phyloP scores from a whole-genome alignment of 2,888 invertebrate species.

The Agrenia bidenticulata region DNA sequence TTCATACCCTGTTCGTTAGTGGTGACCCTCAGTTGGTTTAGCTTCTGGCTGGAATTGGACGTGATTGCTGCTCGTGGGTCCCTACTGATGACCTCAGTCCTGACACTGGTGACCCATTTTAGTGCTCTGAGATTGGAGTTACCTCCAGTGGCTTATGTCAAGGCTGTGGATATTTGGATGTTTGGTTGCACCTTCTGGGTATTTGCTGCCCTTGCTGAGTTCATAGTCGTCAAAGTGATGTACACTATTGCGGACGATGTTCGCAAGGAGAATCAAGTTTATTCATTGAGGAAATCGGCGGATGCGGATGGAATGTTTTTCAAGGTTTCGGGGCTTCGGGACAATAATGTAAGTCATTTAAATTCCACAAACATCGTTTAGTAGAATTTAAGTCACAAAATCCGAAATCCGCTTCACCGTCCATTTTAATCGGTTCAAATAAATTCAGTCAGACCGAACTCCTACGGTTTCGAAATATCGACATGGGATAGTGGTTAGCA shows the following conservation, averaged over 20 bases:
- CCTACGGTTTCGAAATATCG: too few relatives aligned
- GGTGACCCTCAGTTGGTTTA: slow-evolving; percentile 82
- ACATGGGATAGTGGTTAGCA: too few relatives aligned
- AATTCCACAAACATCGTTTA: too few relatives aligned
- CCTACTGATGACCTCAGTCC: slow-evolving; percentile 76
- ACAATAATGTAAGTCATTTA: background rate
- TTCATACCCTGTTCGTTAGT: slow-evolving; percentile 80
- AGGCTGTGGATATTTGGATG: slow-evolving; percentile 64
- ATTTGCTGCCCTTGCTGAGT: slow-evolving; percentile 78
- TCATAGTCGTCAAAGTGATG: slow-evolving; percentile 78
- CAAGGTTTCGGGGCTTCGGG: too few relatives aligned
- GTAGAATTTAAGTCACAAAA: too few relatives aligned
- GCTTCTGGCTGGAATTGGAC: slow-evolving; percentile 81
- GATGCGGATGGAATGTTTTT: too few relatives aligned
- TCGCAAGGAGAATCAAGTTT: slow-evolving; percentile 13
- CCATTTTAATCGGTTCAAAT: too few relatives aligned
- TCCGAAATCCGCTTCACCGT: too few relatives aligned
- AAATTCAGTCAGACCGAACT: too few relatives aligned
- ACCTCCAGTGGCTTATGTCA: slow-evolving; percentile 82
- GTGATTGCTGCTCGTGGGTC: slow-evolving; percentile 81
- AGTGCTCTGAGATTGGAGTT: slow-evolving; percentile 77
- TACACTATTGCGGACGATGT: slow-evolving; percentile 65
- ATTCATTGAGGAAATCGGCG: background rate
- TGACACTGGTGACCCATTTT: slow-evolving; percentile 84
- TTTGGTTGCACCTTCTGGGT: slow-evolving; percentile 84